phyloP scores from a whole-genome alignment of 2,113 vertebrate species.

The Erythrolamprus reginae region DNA sequence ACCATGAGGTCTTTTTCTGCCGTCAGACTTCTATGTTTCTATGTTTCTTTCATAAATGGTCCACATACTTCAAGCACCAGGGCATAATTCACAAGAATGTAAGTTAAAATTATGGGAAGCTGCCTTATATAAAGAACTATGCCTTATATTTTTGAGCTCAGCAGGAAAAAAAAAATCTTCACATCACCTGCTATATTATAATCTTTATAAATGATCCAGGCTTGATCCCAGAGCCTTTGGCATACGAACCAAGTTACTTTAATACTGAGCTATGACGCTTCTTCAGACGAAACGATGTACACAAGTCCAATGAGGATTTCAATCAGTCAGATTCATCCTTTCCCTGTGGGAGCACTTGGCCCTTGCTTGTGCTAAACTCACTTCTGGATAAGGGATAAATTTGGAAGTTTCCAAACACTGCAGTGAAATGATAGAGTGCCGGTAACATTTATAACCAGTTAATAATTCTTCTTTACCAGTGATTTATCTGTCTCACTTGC shows the following conservation, averaged over 20 bases:
- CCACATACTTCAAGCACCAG: not conserved
- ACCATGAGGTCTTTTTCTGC: no score
- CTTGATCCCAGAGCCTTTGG: not conserved
- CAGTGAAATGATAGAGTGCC: conserved; percentile 27
- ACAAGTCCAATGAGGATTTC: not conserved
- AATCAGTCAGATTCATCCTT: not conserved
- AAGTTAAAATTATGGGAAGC: not conserved
- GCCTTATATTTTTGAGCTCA: not conserved
- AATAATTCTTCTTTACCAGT: conserved; percentile 32
- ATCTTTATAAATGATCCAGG: not conserved
- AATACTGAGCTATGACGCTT: not conserved
- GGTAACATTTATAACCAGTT: conserved; percentile 32
- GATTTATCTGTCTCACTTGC: conserved; percentile 27
- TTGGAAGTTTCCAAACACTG: conserved; percentile 31
- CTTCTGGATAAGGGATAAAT: not conserved
- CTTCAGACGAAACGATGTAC: not conserved
- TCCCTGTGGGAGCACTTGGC: not conserved
- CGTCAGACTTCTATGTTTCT: no score
- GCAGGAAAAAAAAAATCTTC: not conserved
- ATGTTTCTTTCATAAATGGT: not conserved
- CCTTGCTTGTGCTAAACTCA: conserved; percentile 16
- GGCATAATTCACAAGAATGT: not conserved
- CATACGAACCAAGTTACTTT: not conserved
- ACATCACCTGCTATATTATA: not conserved
- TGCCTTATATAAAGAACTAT: not conserved